Percentiles rank a stretch among this genome's conserved stretches.
Conservation (phyloP, 2,888 invertebrate species). For the Stenichneumon culpator region DNA sequence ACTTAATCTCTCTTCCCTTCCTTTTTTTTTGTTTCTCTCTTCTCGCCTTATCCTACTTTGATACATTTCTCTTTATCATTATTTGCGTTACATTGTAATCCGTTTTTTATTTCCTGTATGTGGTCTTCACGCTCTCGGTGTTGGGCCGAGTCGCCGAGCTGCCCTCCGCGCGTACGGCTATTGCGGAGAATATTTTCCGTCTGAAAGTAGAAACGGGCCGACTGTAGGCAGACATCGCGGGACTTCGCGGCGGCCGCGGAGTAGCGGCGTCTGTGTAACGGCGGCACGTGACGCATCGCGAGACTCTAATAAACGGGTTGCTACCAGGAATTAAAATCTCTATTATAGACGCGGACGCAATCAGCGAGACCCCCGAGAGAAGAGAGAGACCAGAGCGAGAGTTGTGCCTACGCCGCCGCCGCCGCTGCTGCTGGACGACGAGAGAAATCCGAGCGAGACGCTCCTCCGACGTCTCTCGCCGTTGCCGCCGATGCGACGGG, state of each 20-base stretch:
- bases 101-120: slow-evolving; percentile 10
- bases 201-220: slow-evolving; percentile 58
- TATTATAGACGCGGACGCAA: slow-evolving; percentile 73
- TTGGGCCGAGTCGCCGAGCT: background rate
- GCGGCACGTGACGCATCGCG: slow-evolving; percentile 71
- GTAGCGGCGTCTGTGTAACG: slow-evolving; percentile 22
- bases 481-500: slow-evolving; percentile 40
- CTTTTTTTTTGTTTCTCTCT: slow-evolving; percentile 2
- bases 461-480: slow-evolving; percentile 39
- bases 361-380: slow-evolving; percentile 61
- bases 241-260: slow-evolving; percentile 10
- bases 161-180: background rate
- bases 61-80: slow-evolving; percentile 39
- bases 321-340: slow-evolving; percentile 78
- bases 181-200: slow-evolving; percentile 14
- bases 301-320: slow-evolving; percentile 76
- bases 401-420: slow-evolving; percentile 21
- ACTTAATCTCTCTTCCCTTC: slow-evolving; percentile 18
- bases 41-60: slow-evolving; percentile 8
- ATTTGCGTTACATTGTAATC: slow-evolving; percentile 5
- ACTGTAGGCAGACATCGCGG: slow-evolving; percentile 37
- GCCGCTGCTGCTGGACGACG: slow-evolving; percentile 42
- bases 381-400: slow-evolving; percentile 53
- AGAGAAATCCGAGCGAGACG: slow-evolving; percentile 59
- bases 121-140: slow-evolving; percentile 3